Percentiles rank a stretch among this genome's conserved stretches.
phyloP scores from a whole-genome alignment of 2,888 invertebrate species.

The Chymomyza procnemis region DNA sequence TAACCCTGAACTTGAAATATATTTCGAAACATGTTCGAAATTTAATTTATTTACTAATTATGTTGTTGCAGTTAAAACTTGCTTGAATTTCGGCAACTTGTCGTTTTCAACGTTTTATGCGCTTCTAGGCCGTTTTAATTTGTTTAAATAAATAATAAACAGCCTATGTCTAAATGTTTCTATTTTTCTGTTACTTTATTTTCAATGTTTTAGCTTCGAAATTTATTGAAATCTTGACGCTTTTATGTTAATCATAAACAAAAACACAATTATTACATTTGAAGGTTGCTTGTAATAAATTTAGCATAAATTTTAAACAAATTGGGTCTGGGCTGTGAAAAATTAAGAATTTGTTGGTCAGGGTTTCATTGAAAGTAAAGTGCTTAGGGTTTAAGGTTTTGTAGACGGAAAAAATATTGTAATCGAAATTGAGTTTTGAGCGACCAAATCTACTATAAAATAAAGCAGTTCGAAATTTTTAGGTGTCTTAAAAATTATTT shows the following conservation, averaged over 20 bases:
- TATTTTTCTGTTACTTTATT: no score
- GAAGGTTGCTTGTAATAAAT: not conserved
- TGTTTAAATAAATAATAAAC: slow-evolving; percentile 15
- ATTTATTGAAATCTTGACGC: slow-evolving; percentile 36
- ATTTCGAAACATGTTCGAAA: not conserved
- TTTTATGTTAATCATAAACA: slow-evolving; percentile 39
- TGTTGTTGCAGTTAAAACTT: not conserved
- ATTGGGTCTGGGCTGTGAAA: not conserved
- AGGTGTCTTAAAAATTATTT: no score
- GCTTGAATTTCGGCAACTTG: not conserved
- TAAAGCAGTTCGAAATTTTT: no score
- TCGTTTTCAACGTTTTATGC: not conserved
- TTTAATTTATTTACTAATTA: not conserved
- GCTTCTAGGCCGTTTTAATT: not conserved
- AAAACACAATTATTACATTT: slow-evolving; percentile 14
- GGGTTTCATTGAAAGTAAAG: no score
- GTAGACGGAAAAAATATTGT: no score
- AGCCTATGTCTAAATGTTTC: not conserved
- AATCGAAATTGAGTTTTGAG: no score
- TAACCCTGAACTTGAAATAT: not conserved
- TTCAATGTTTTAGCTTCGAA: slow-evolving; percentile 5
- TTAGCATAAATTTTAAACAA: not conserved
- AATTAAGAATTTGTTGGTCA: not conserved
- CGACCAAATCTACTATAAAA: no score
- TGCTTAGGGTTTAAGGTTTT: no score